phyloP scores from a whole-genome alignment of 2,797 vertebrate species.

The Chelidonichthys spinosus region DNA sequence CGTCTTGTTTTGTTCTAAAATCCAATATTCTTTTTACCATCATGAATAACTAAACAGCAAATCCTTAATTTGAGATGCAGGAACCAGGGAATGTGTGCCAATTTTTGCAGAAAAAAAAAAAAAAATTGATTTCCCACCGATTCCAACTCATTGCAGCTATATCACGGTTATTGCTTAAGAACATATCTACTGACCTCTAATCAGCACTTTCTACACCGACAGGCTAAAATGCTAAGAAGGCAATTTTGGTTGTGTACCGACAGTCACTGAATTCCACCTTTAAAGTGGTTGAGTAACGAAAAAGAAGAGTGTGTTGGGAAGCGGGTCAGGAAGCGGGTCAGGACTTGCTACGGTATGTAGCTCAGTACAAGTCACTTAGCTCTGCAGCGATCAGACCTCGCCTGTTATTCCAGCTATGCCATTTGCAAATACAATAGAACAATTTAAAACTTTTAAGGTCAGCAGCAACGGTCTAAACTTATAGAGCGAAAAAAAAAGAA shows the following conservation, averaged over 20 bases:
- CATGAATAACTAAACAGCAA: too few relatives aligned
- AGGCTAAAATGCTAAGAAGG: neutral
- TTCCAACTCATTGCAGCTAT: too few relatives aligned
- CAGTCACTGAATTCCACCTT: neutral
- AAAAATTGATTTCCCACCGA: too few relatives aligned
- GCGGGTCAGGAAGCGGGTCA: slow-evolving; percentile 53
- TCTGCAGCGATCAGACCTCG: slow-evolving; percentile 24
- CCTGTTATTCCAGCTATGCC: slow-evolving; percentile 3
- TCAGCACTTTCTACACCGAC: neutral
- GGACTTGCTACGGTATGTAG: slow-evolving; percentile 49
- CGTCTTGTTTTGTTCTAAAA: too few relatives aligned
- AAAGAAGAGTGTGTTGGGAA: neutral
- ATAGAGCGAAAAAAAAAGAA: neutral
- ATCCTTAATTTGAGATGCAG: too few relatives aligned
- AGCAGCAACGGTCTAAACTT: neutral
- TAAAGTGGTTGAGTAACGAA: neutral
- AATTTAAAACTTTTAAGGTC: neutral
- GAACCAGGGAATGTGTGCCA: too few relatives aligned
- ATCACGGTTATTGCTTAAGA: too few relatives aligned
- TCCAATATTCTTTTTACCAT: too few relatives aligned
- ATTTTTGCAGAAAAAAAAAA: too few relatives aligned
- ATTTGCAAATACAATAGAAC: neutral
- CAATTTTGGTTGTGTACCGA: neutral
- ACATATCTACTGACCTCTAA: too few relatives aligned
- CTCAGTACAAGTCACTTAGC: neutral